Base-by-base conservation (phyloP, 2,113 vertebrate species). In the Psilopogon haemacephalus region DNA sequence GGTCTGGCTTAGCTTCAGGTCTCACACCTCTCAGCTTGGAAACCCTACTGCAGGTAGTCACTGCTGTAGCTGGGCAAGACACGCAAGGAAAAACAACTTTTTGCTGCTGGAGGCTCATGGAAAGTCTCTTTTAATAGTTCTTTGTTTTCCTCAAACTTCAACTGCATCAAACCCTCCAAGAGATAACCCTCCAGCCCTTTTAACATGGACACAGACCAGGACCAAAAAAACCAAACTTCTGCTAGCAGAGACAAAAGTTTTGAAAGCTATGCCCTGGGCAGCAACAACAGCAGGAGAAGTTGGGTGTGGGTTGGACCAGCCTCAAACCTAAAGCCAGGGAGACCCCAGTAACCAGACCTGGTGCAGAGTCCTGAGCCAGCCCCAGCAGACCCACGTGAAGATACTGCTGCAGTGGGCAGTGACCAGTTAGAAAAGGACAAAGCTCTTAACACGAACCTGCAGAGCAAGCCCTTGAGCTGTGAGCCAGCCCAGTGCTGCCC, bases 31-130 rank as follows among this genome's bases (percentile, higher is more conserved):
- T 72, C 71, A 78, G 73, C 65, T 37, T 11, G 4, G 26, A 26
- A 74, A 55, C 70, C 48, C 56, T 65, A 46, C 19, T 20, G 81
- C 6, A 35, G 6, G 42, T 8, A 65, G 46, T 3, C n/a, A 30
- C 50, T 63, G 38, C 3, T 15, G 16, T 0, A 1, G 84, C 65
- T 86, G 86, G 89, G 84, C 6, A 44, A 80, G n/a, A 7, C 65
- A 84, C 0, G 0, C 11, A 8, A 1, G 26, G 42, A 65, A 59
- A 65, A 88, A 28, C 42, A 12, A 5, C 2, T 1, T 0, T 30
- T 86, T 48, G 80, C 18, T 15, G 83, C 8, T 3, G 67, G 28
- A 82, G 40, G 40, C 2, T 82, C 69, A 14, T 1, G 21, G 24
- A 44, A 56, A 91, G 11, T 21, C n/a, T 82, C 7, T 1, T 68